These are phyloP conservation scores for Conopomorpha cramerella DNA, from an alignment of 1,140 invertebrate genomes.

Conservation along the genomic window DNA sequence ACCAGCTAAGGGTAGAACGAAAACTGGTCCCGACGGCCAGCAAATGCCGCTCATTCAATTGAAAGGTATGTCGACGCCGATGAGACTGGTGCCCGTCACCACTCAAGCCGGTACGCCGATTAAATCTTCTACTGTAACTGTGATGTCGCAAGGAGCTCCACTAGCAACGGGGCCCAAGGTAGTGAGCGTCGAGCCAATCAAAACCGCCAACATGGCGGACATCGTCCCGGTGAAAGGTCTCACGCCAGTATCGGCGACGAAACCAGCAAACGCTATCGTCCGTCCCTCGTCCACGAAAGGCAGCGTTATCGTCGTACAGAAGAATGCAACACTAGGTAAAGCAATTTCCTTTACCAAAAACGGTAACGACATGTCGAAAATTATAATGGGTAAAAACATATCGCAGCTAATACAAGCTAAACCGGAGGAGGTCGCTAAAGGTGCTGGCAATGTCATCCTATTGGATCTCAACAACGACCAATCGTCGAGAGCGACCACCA, in stretches of 20 bases:
- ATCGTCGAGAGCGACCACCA: constrained; percentile 31
- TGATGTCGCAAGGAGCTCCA: constrained; percentile 24
- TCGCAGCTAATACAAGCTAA: constrained; percentile 48
- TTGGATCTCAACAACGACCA: constrained; percentile 54
- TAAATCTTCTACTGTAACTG: constrained; percentile 25
- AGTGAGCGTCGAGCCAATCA: constrained; percentile 41
- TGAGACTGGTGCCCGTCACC: constrained; percentile 52
- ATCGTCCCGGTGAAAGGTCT: constrained; percentile 45
- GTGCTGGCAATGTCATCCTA: constrained; percentile 44
- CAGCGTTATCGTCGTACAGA: constrained; percentile 52
- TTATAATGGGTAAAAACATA: constrained; percentile 56
- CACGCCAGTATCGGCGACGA: constrained; percentile 27
- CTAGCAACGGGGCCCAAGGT: constrained; percentile 30
- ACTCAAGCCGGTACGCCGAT: constrained; percentile 27
- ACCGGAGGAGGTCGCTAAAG: constrained; percentile 31
- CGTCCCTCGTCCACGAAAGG: constrained; percentile 41
- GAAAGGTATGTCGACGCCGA: constrained; percentile 42
- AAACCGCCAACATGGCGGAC: constrained; percentile 47
- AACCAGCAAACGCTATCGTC: constrained; percentile 43
- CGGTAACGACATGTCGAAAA: constrained; percentile 49
- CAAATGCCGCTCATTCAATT: constrained; percentile 43
- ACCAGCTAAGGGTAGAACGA: constrained; percentile 36
- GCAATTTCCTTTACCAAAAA: constrained; percentile 49
- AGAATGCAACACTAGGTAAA: constrained; percentile 45
- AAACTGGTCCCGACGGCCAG: constrained; percentile 31